Conservation (phyloP, 2,797 vertebrate species). For the Sebastes flavidus region DNA sequence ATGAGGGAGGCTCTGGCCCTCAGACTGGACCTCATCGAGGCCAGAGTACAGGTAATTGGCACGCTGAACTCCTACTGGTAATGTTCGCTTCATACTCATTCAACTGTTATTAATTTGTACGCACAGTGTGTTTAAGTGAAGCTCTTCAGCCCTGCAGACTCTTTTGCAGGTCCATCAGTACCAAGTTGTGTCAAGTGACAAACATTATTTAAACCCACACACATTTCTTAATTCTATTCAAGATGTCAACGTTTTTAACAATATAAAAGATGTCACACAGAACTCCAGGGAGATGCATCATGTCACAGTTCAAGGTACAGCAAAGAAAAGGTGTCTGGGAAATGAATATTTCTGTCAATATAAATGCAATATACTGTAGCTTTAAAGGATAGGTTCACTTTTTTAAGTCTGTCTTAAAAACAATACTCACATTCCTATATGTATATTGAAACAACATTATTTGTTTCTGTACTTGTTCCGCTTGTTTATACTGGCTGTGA, state of each 20-base stretch:
- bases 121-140: not conserved
- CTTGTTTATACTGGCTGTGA: not conserved
- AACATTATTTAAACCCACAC: not conserved
- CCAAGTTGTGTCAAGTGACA: not conserved
- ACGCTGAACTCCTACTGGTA: not conserved
- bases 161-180: not conserved
- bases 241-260: not conserved
- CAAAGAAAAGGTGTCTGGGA: not conserved
- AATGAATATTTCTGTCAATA: not conserved
- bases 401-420: not conserved
- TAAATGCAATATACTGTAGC: not conserved
- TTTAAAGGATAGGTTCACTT: not conserved
- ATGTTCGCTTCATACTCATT: not conserved
- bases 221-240: not conserved
- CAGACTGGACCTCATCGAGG: slow-evolving; percentile 88
- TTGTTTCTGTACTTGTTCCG: not conserved
- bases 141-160: not conserved
- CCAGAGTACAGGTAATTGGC: slow-evolving; percentile 84
- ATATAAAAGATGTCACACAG: not conserved
- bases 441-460: not conserved
- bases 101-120: not conserved
- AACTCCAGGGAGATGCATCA: not conserved
- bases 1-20: slow-evolving; percentile 89
- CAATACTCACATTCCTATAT: no score
- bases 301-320: not conserved